These are phyloP conservation scores for Molothrus ater DNA, from an alignment of 2,797 vertebrate species.

Conservation along the genomic window DNA sequence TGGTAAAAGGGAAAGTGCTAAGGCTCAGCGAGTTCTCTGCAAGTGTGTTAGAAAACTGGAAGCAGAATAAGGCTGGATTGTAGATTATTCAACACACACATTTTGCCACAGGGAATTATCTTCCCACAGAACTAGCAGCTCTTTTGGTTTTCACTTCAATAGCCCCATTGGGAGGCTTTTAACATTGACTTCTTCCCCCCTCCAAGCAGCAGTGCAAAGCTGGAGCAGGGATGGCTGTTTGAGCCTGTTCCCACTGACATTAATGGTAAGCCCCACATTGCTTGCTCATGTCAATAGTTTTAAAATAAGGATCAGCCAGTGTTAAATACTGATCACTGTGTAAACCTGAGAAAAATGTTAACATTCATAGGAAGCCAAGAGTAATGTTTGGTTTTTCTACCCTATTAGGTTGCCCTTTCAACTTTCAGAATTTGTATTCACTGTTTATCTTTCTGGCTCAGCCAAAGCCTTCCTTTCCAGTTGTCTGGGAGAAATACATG, in stretches of 20 bases:
- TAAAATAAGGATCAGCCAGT: background rate
- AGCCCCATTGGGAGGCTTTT: conserved; percentile 1
- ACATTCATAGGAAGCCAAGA: background rate
- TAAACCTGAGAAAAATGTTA: conserved; percentile 19
- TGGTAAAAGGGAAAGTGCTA: background rate
- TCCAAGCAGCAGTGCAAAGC: background rate
- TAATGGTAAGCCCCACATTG: background rate
- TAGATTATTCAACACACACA: background rate
- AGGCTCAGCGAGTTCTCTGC: background rate
- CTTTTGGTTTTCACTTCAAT: background rate
- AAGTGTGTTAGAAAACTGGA: background rate
- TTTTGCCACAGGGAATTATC: conserved; percentile 39
- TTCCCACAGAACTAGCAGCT: background rate
- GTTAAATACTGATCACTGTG: background rate
- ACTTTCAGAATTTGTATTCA: background rate
- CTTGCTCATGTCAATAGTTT: background rate
- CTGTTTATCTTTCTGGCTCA: background rate
- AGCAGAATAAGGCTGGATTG: background rate
- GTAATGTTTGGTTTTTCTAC: background rate
- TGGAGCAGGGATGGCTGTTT: background rate
- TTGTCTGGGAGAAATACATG: background rate
- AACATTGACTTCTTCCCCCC: background rate
- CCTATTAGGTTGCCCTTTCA: background rate
- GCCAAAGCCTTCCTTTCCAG: background rate
- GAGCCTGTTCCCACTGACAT: background rate